Conservation (phyloP, 2,797 vertebrate species). For the Gambelia wislizenii region DNA sequence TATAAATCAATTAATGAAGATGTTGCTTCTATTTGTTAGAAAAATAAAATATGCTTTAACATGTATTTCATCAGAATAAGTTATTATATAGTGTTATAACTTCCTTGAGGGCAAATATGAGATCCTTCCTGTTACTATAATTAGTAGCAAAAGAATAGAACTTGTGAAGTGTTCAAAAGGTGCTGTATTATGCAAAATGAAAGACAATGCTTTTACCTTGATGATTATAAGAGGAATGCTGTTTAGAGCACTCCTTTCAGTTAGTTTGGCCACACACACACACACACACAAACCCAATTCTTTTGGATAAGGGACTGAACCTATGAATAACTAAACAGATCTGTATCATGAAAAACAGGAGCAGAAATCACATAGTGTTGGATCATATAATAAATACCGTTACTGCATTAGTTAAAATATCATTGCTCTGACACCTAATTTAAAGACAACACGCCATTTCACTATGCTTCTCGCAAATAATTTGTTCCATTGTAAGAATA, state of each 20-base stretch:
- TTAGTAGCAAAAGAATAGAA: background rate
- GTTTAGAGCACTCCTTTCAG: constrained; percentile 19
- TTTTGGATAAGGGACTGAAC: background rate
- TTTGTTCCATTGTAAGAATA: background rate
- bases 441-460: background rate
- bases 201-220: background rate
- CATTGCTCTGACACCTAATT: background rate
- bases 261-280: constrained; percentile 37
- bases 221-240: background rate
- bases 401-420: background rate
- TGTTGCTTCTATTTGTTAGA: constrained; percentile 1
- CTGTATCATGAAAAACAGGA: background rate
- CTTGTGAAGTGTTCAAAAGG: background rate
- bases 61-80: background rate
- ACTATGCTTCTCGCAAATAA: background rate
- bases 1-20: background rate
- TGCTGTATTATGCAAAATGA: background rate
- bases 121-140: background rate
- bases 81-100: background rate
- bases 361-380: background rate
- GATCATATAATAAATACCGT: no score
- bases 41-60: background rate
- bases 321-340: background rate
- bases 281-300: no score
- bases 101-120: background rate